Base-by-base conservation (phyloP, 2,113 vertebrate species). In the Gobius niger region DNA sequence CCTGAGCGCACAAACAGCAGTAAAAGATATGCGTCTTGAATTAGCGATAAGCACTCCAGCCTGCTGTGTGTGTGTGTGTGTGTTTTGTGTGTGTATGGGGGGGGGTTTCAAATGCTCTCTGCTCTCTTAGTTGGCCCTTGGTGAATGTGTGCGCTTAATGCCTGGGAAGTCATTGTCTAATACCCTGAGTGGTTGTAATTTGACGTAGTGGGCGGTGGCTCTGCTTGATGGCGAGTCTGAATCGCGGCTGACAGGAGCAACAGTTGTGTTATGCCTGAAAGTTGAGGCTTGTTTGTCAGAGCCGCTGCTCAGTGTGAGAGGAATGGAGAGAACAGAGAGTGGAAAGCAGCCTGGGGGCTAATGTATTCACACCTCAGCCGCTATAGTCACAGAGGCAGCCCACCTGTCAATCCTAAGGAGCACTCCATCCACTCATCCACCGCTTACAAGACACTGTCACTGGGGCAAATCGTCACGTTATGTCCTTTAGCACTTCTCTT, bases 1-100 rank as follows among this genome's bases (percentile, higher is more conserved):
- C 88, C 80, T 88, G 80, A 87, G 89, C 81, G 86, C 88, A 87
- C 78, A 88, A 90, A 89, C 86, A 87, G 76, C 85, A 83, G 87
- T 88, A 84, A 92, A 85, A 87, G 88, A 91, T 92, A 91, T 90
- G 83, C 77, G 82, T 87, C 90, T 87, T 85, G 91, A 91, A 92
- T 92, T 88, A 89, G 89, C 91, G 90, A 92, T 92, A 88, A 87
- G 88, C 75, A 56, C 84, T 80, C 34, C 53, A 85, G 83, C 24
- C 24, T 34, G 24, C 24, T 85, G 54, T 81, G 84, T 82, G 82
- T 76, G 24, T 4, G 24, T 4, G 24, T 34, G 5, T 34, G 24
- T 34, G 3, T 34, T 82, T 82, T 76, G 24, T 24, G 24, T 24
- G 24, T 24, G 24, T 24, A 3, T 24, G 1, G 24, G 84, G 83